phyloP scores from a whole-genome alignment of 1,140 invertebrate genomes.

The Bombus cullumanus region DNA sequence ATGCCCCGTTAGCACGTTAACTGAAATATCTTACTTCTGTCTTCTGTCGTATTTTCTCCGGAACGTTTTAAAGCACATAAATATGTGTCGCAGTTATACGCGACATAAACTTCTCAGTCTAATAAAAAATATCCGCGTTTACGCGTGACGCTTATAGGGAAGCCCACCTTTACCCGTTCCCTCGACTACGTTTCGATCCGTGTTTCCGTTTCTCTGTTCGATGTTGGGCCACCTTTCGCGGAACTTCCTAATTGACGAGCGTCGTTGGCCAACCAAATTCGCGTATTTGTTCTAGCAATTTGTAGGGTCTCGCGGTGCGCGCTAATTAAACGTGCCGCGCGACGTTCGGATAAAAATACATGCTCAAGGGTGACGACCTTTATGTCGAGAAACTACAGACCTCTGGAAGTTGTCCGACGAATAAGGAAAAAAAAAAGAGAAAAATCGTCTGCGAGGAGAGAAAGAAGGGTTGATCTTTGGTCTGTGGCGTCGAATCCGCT shows the following conservation, averaged over 20 bases:
- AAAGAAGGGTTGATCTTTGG: not conserved
- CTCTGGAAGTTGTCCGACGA: not conserved
- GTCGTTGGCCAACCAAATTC: not conserved
- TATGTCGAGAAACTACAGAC: too few species aligned
- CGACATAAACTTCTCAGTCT: too few species aligned
- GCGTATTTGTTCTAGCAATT: conserved; percentile 25
- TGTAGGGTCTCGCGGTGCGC: not conserved
- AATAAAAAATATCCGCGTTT: too few species aligned
- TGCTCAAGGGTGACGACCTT: conserved; percentile 20
- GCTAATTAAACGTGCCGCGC: conserved; percentile 22
- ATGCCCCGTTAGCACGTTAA: too few species aligned
- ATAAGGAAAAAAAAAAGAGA: not conserved
- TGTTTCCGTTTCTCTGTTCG: not conserved
- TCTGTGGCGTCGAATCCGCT: not conserved
- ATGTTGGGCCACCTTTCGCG: not conserved
- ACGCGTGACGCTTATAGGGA: too few species aligned
- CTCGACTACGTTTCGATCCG: not conserved
- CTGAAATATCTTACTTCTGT: too few species aligned
- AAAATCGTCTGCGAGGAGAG: not conserved
- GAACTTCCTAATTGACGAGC: conserved; percentile 4
- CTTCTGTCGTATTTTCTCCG: too few species aligned
- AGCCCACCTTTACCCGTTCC: too few species aligned
- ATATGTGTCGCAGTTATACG: too few species aligned
- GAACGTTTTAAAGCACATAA: too few species aligned
- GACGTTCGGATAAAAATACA: conserved; percentile 15